These are phyloP conservation scores for Aspidapion aeneum DNA, from an alignment of 2,888 invertebrate genomes.

Conservation along the genomic window DNA sequence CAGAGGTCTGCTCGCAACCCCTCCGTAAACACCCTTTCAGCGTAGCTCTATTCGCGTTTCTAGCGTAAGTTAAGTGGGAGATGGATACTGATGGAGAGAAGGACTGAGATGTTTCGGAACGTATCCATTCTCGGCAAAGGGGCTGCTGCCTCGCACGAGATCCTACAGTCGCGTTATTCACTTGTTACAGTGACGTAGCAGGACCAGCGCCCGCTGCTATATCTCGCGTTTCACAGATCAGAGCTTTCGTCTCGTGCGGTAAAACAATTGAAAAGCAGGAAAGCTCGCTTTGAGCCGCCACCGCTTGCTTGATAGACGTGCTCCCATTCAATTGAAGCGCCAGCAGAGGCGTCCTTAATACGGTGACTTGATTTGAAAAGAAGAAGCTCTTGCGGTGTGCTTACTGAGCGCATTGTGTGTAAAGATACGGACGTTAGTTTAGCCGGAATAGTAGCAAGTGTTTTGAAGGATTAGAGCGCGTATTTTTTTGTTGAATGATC, in stretches of 20 bases:
- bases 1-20: background rate
- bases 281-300: background rate
- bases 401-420: background rate
- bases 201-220: background rate
- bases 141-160: slow-evolving; percentile 1
- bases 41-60: background rate
- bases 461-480: background rate
- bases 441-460: background rate
- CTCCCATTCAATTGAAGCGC: background rate
- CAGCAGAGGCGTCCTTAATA: background rate
- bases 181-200: background rate
- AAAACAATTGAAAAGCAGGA: background rate
- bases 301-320: background rate
- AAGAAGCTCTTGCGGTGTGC: background rate
- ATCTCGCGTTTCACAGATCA: background rate
- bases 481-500: background rate
- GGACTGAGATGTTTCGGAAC: background rate
- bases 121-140: background rate
- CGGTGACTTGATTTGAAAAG: background rate
- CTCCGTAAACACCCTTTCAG: background rate
- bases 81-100: background rate
- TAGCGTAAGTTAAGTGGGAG: background rate
- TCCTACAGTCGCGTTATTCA: slow-evolving; percentile 3
- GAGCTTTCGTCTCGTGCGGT: background rate
- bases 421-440: background rate